phyloP scores from a whole-genome alignment of 1,140 invertebrate species.

The Bombus balteatus region DNA sequence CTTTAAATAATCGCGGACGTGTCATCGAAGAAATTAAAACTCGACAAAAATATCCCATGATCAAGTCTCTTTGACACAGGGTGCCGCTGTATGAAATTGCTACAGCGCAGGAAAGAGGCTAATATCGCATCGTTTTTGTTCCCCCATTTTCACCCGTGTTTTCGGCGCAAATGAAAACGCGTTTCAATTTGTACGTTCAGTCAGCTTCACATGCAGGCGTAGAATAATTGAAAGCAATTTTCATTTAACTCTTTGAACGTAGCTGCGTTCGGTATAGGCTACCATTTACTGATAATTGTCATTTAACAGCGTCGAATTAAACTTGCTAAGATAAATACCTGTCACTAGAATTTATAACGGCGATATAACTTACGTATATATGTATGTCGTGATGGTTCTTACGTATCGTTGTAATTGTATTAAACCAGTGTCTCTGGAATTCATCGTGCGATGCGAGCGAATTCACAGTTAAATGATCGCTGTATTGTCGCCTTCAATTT shows the following conservation, averaged over 20 bases:
- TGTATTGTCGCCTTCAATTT: background rate
- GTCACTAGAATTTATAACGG: background rate
- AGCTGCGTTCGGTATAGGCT: background rate
- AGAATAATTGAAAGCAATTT: slow-evolving; percentile 22
- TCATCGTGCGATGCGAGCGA: background rate
- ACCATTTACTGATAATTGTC: background rate
- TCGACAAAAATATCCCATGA: background rate
- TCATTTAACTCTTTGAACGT: slow-evolving; percentile 15
- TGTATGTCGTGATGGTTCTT: background rate
- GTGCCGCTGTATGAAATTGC: background rate
- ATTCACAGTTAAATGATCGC: background rate
- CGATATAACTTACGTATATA: too few relatives aligned
- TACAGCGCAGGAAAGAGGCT: background rate
- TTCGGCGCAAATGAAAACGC: slow-evolving; percentile 17
- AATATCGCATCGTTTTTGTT: background rate
- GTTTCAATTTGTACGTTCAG: slow-evolving; percentile 29
- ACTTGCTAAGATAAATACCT: background rate
- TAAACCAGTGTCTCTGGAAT: background rate
- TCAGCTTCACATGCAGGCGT: background rate
- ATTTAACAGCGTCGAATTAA: background rate
- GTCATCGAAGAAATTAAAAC: background rate
- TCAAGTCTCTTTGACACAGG: background rate
- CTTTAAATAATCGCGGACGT: background rate
- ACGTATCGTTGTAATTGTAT: too few relatives aligned
- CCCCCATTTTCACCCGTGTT: background rate